A percentile compares a stretch with the other conserved stretches of the same genome.
phyloP scores from a whole-genome alignment of 2,888 invertebrate genomes.

The Eristalinus sepulchralis region DNA sequence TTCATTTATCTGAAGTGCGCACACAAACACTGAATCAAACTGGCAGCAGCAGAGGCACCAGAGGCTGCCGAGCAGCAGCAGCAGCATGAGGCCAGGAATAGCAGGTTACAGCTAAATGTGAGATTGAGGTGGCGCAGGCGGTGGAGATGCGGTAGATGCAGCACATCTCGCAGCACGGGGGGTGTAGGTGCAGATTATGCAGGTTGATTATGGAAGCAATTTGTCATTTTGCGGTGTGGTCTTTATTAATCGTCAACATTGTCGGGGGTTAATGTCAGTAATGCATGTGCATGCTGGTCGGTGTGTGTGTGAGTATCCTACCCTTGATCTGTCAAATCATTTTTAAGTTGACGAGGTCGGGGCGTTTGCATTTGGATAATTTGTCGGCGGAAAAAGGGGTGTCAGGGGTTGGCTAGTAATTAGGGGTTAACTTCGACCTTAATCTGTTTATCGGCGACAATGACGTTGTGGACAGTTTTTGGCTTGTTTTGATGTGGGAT shows the following conservation, averaged over 20 bases:
- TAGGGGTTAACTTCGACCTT: not conserved
- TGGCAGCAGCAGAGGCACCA: conserved; percentile 16
- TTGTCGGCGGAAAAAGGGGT: not conserved
- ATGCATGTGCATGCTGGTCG: not conserved
- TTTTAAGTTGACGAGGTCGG: not conserved
- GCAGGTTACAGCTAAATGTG: not conserved
- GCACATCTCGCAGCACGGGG: not conserved
- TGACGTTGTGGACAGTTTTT: not conserved
- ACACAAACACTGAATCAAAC: not conserved
- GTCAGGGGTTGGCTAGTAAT: not conserved
- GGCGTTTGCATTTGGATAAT: not conserved
- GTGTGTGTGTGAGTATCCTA: not conserved
- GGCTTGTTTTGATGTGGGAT: not conserved
- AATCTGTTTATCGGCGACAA: not conserved
- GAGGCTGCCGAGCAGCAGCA: not conserved
- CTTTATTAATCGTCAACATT: conserved; percentile 70
- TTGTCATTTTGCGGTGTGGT: conserved; percentile 70
- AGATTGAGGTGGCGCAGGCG: not conserved
- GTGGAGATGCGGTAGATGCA: too few relatives aligned
- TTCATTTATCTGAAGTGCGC: conserved; percentile 58
- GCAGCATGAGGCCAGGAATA: not conserved
- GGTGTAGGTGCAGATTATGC: conserved; percentile 58
- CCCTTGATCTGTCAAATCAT: conserved; percentile 7
- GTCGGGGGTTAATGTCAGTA: conserved; percentile 58
- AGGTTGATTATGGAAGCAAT: conserved; percentile 71